These are phyloP conservation scores for Enteromius thamalakanensis DNA, from an alignment of 2,797 vertebrate species.

Conservation along the genomic window DNA sequence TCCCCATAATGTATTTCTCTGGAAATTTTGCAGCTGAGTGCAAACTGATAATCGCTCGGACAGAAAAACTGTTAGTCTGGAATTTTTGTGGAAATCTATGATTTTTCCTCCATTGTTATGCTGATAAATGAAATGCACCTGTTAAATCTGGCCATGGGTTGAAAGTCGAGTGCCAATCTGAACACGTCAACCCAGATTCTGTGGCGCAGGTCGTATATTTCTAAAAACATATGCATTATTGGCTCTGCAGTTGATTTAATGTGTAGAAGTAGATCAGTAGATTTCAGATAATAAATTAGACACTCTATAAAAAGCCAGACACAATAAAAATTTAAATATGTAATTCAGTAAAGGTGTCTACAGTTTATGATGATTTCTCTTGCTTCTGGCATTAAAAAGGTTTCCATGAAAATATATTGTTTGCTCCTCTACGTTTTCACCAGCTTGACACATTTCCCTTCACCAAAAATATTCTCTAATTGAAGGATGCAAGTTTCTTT, in stretches of 20 bases:
- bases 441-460: neutral
- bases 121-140: slow-evolving; percentile 48
- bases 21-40: neutral
- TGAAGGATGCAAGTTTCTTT: neutral
- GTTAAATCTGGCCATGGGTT: slow-evolving; percentile 25
- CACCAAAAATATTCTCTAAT: neutral
- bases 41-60: slow-evolving; percentile 18
- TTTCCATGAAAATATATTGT: neutral
- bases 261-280: neutral
- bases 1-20: neutral
- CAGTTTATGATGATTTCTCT: neutral
- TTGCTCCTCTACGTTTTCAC: slow-evolving; percentile 7
- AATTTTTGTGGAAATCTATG: slow-evolving; percentile 34
- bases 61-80: slow-evolving; percentile 18
- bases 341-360: slow-evolving; percentile 1
- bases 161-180: slow-evolving; percentile 24
- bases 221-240: neutral
- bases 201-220: neutral
- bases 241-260: neutral
- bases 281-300: neutral
- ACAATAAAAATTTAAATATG: neutral
- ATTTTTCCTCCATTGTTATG: slow-evolving; percentile 8
- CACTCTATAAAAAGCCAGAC: neutral
- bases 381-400: slow-evolving; percentile 17
- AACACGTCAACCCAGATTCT: slow-evolving; percentile 6